Conservation (phyloP, 2,888 invertebrate species). For the Cephus spinipes region DNA sequence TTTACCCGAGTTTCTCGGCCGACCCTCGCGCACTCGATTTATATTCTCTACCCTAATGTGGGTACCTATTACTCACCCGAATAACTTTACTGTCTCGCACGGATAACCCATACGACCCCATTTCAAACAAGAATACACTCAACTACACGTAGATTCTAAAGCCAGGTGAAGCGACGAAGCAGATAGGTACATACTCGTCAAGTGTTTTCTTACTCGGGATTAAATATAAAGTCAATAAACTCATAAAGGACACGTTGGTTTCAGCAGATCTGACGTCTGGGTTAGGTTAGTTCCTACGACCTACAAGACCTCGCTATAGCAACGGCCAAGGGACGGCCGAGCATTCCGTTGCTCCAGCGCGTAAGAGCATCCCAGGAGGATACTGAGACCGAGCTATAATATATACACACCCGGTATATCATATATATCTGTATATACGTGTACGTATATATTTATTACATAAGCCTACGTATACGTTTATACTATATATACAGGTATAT, state of each 20-base stretch:
- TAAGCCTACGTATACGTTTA: neutral
- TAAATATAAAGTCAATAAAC: constrained; percentile 56
- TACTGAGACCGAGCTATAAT: constrained; percentile 16
- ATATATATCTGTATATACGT: neutral
- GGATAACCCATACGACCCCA: constrained; percentile 5
- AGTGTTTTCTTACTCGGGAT: constrained; percentile 28
- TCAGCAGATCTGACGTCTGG: constrained; percentile 29
- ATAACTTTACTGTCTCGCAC: neutral
- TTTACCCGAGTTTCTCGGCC: neutral
- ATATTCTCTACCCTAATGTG: constrained; percentile 7
- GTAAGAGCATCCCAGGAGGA: constrained; percentile 41
- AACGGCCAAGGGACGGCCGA: constrained; percentile 43
- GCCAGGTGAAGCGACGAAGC: neutral
- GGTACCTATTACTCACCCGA: neutral
- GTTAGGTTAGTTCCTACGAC: constrained; percentile 6
- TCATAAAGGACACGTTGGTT: constrained; percentile 51
- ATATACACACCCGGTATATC: neutral
- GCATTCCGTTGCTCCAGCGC: constrained; percentile 52
- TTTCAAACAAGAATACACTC: neutral
- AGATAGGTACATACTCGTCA: neutral
- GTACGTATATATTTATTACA: neutral
- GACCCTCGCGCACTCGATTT: constrained; percentile 1
- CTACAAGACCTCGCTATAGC: neutral
- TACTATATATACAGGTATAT: neutral
- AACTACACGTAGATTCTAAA: neutral